Evolutionary conservation across 2,797 vertebrate species (phyloP), one percentile per base, ranked within the genome.

Genomic region (Danio aesculapii): DNA sequence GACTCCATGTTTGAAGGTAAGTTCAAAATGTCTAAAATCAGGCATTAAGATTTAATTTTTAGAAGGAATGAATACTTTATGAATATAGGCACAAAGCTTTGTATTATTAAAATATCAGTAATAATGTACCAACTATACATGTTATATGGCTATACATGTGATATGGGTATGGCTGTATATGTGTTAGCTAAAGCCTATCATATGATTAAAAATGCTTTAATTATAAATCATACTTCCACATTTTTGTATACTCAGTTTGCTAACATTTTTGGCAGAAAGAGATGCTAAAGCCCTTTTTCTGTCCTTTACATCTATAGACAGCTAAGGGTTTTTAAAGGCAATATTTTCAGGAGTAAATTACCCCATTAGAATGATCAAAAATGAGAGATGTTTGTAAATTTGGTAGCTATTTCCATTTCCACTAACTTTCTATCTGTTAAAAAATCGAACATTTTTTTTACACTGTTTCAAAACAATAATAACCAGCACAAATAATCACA

Each of bases 1-100:
- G 98, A 99, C 90, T 99, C 98, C 66, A 97, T 99, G 83, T 99
- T 99, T 92, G 98, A 99, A 95, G 94, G 96, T 92, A 92, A 88
- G 81, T 70, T 57, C 21, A 67, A 16, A 4, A 41, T 49, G 6
- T 55, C 53, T 61, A 30, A 30, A 39, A 44, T n/a, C n/a, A n/a
- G n/a, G n/a, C n/a, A n/a, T n/a, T n/a, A n/a, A n/a, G n/a, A n/a
- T n/a, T n/a, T 44, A 2, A 6, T n/a, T 52, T 0, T 52, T n/a
- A 11, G 30, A 30, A 30, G 30, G 30, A n/a, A n/a, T n/a, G n/a
- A n/a, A n/a, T n/a, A n/a, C n/a, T 30, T 30, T 30, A 3, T 30
- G 30, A 30, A 30, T 30, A 30, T 3, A 30, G 30, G 30, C 1
- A 30, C 30, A 30, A n/a, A 57, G 62, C n/a, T 0, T 44, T 44